Conservation (phyloP, 37 sponge, comb jelly and placozoan species). For the Oscarella lobularis region DNA sequence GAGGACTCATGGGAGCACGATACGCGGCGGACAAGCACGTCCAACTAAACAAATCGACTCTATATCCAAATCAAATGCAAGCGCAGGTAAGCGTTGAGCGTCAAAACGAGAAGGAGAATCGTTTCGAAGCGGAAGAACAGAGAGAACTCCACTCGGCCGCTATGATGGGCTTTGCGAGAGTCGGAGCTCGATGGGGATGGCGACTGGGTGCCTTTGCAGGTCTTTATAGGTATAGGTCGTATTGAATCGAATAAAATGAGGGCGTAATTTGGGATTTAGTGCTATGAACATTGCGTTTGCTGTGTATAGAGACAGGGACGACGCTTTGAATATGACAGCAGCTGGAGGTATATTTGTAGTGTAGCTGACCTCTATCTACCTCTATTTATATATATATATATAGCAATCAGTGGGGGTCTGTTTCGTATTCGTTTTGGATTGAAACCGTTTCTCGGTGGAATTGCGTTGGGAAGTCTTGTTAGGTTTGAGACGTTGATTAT, state of each 20-base stretch:
- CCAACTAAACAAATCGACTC: not conserved
- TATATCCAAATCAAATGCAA: not conserved
- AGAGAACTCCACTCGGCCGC: slow-evolving; percentile 4
- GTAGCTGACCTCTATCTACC: not conserved
- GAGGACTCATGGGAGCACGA: not conserved
- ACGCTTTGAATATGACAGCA: not conserved
- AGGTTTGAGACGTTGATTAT: not conserved
- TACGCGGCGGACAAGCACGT: not conserved
- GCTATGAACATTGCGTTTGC: slow-evolving; percentile 17
- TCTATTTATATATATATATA: not conserved
- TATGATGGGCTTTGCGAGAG: not conserved
- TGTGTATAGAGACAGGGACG: slow-evolving; percentile 1
- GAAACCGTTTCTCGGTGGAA: not conserved
- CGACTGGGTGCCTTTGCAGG: not conserved
- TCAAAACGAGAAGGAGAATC: too few relatives aligned
- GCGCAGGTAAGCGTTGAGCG: not conserved
- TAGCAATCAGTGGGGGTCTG: not conserved
- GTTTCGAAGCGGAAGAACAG: too few relatives aligned
- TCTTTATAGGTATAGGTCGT: slow-evolving; percentile 3
- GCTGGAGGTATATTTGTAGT: not conserved
- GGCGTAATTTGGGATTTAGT: slow-evolving; percentile 12
- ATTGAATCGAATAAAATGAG: not conserved
- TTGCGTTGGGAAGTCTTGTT: not conserved
- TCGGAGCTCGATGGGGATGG: not conserved
- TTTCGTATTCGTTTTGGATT: not conserved